phyloP scores from a whole-genome alignment of 1,140 invertebrate species.

The Bombus waltoni region DNA sequence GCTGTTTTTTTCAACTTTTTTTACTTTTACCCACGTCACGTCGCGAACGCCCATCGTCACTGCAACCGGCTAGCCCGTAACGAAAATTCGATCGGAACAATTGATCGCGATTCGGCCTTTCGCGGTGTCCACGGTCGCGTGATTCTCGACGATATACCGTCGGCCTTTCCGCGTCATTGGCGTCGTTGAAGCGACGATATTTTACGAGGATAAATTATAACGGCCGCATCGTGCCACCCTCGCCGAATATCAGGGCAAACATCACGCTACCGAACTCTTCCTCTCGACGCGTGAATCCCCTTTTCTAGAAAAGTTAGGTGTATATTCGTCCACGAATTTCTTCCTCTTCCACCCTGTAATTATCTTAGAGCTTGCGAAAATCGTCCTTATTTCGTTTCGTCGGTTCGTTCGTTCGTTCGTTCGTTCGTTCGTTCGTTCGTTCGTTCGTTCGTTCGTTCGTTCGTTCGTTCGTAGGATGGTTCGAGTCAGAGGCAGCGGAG shows the following conservation, averaged over 20 bases:
- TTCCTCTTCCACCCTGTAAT: slow-evolving; percentile 4
- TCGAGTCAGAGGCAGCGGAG: neutral
- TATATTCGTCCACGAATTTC: neutral
- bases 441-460: neutral
- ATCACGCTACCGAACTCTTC: neutral
- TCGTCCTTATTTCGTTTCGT: neutral
- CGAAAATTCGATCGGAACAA: slow-evolving; percentile 44
- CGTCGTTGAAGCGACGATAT: slow-evolving; percentile 67
- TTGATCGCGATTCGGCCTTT: slow-evolving; percentile 43
- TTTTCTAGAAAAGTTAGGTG: neutral
- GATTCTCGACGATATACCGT: slow-evolving; percentile 63
- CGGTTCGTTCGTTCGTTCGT: neutral
- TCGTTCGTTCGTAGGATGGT: neutral
- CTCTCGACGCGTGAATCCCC: neutral
- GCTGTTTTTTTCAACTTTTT: neutral
- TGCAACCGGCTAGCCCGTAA: neutral
- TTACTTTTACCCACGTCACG: neutral
- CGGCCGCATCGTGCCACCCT: slow-evolving; percentile 57
- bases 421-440: neutral
- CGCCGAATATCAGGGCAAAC: slow-evolving; percentile 27
- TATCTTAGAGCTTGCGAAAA: slow-evolving; percentile 7
- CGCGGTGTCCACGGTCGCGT: slow-evolving; percentile 49
- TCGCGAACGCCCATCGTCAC: neutral
- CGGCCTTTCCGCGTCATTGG: slow-evolving; percentile 65
- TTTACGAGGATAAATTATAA: slow-evolving; percentile 78